A percentile compares a stretch with the other conserved stretches of the same genome.
Conservation (phyloP, 2,888 invertebrate genomes). For the Drosophila mettleri region DNA sequence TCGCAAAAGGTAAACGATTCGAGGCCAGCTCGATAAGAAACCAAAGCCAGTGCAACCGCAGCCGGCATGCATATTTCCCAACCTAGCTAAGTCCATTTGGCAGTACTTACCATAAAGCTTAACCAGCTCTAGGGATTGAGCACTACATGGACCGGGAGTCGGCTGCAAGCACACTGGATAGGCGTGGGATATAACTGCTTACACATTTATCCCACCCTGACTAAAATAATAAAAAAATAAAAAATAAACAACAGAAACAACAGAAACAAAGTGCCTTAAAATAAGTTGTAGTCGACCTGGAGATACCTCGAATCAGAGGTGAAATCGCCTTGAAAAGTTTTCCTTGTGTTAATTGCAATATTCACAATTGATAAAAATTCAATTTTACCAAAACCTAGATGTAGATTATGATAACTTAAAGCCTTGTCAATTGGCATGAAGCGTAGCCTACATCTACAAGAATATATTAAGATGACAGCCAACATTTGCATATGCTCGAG, state of each 20-base stretch:
- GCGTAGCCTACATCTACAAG: background rate
- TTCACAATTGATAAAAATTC: too few species aligned
- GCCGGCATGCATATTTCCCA: conserved; percentile 6
- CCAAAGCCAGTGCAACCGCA: conserved; percentile 51
- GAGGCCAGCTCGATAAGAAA: conserved; percentile 42
- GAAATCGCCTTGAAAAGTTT: too few species aligned
- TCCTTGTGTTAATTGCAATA: too few species aligned
- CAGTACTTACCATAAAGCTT: conserved; percentile 67
- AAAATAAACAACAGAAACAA: too few species aligned
- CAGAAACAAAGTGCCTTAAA: too few species aligned
- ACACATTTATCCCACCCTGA: conserved; percentile 50
- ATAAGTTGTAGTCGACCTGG: background rate
- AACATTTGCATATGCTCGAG: background rate
- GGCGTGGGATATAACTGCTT: background rate
- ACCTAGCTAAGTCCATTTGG: conserved; percentile 26
- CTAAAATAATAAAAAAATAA: conserved; percentile 1
- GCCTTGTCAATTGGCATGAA: background rate
- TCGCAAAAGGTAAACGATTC: conserved; percentile 69
- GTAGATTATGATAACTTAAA: too few species aligned
- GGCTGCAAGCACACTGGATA: background rate
- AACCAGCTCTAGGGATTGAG: conserved; percentile 26
- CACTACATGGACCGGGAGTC: background rate
- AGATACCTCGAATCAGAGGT: background rate
- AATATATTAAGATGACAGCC: background rate
- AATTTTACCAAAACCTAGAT: too few species aligned